Evolutionary conservation across 1,140 invertebrate genomes (phyloP), one percentile per base, ranked within the genome.

Genomic region (Drosophila lowei): DNA sequence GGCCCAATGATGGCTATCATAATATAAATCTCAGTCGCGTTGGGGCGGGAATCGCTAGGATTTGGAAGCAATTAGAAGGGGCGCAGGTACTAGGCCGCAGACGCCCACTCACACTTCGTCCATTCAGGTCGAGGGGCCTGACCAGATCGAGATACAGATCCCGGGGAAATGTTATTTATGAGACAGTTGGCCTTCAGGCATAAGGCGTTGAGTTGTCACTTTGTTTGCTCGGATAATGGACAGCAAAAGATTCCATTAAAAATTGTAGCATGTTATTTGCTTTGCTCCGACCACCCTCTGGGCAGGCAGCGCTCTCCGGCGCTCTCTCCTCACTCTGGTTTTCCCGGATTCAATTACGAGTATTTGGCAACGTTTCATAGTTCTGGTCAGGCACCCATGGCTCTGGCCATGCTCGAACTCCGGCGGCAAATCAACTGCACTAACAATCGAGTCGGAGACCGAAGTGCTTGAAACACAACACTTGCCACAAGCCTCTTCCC

Each of bases 1-100:
- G 81, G 50, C 70, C 73, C 84, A 77, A 86, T 81, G 81, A 86
- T 81, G 78, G 63, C 83, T 79, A 88, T 88, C 78, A 88, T 88
- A 88, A 76, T 67, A 86, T 86, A 88, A 86, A 88, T 86, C 83
- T 79, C 70, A 9, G 30, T 34, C 2, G 2, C 23, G 63, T 38
- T 25, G 48, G 70, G 13, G 63, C 63, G 38, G 49, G 63, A 44
- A 49, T 68, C 44, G 50, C 53, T 46, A 55, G 83, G 66, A 78
- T 88, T 86, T 88, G 83, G 73, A 84, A 88, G 83, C 83, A 88
- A 88, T 88, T 88, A 88, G 73, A 62, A 62, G 63, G 66, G 49
- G 56, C 15, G 62, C 54, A 72, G 49, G 23, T n/a, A 30, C 43
- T 23, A 28, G 25, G 2, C 0, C 5, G 25, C 16, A 18, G 18